Conservation (phyloP, 2,113 vertebrate genomes). For the Neomonachus schauinslandi region DNA sequence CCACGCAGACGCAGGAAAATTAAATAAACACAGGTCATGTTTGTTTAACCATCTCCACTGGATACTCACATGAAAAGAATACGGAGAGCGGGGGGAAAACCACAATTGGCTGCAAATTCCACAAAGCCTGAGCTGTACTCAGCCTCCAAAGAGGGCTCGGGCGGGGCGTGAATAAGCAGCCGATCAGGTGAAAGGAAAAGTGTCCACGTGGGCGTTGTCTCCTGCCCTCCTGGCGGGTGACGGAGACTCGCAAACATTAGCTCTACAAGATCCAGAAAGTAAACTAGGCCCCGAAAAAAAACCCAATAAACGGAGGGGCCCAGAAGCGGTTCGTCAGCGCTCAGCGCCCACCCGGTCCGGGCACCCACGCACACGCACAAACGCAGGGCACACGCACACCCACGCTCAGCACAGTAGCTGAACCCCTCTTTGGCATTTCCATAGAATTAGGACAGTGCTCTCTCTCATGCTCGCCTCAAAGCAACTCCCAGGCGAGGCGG, state of each 20-base stretch:
- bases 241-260: rapidly evolving
- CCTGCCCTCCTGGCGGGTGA: not conserved
- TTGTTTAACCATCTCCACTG: not conserved
- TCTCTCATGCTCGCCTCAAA: rapidly evolving
- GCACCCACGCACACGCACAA: rapidly evolving
- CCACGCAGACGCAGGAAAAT: not conserved
- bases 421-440: not conserved
- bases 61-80: not conserved
- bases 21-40: not conserved
- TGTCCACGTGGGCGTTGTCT: rapidly evolving
- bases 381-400: rapidly evolving
- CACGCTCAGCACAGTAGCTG: not conserved
- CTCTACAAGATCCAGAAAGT: not conserved
- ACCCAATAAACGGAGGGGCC: not conserved
- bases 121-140: not conserved
- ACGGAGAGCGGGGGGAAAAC: rapidly evolving
- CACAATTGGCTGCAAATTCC: not conserved
- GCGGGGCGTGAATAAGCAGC: not conserved
- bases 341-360: rapidly evolving
- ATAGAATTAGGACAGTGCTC: rapidly evolving
- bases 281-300: rapidly evolving
- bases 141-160: not conserved
- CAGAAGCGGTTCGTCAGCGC: rapidly evolving
- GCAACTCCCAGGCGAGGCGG: rapidly evolving
- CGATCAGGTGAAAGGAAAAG: not conserved